Evolutionary conservation across 2,888 invertebrate species (phyloP).

Genomic region (Acanthosepion pharaonis): DNA sequence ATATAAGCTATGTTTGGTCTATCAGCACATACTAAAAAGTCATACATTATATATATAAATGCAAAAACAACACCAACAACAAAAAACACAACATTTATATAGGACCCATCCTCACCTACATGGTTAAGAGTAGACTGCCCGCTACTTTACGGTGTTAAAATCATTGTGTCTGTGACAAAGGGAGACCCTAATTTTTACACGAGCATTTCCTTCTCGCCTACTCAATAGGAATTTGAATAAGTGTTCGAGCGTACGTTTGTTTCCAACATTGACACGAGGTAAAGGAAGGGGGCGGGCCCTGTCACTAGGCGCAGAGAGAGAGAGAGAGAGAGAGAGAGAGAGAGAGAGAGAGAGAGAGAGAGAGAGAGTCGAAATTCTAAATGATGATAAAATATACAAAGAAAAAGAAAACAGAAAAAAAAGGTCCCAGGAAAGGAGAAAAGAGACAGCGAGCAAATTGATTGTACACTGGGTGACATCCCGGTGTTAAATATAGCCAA

Average conservation of each 20-base stretch:
- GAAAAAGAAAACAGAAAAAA: not conserved
- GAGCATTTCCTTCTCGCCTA: not conserved
- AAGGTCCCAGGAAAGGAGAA: not conserved
- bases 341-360: conserved; percentile 50
- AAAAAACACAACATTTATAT: no score
- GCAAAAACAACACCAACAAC: no score
- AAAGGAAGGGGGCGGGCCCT: not conserved
- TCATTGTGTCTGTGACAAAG: not conserved
- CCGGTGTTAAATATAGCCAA: not conserved
- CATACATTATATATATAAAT: no score
- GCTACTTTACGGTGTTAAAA: not conserved
- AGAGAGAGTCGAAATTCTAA: conserved; percentile 49
- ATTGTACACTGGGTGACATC: not conserved
- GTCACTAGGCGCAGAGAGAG: no score
- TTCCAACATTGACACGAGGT: not conserved
- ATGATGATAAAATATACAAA: not conserved
- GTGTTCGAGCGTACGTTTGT: not conserved
- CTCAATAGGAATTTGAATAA: not conserved
- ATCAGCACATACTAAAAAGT: no score
- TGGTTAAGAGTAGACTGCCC: not conserved
- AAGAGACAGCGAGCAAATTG: not conserved
- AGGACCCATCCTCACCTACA: not conserved
- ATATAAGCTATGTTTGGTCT: no score
- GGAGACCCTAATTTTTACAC: not conserved
- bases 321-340: conserved; percentile 46